Conservation (phyloP, 2,113 vertebrate genomes). For the Datnioides undecimradiatus region DNA sequence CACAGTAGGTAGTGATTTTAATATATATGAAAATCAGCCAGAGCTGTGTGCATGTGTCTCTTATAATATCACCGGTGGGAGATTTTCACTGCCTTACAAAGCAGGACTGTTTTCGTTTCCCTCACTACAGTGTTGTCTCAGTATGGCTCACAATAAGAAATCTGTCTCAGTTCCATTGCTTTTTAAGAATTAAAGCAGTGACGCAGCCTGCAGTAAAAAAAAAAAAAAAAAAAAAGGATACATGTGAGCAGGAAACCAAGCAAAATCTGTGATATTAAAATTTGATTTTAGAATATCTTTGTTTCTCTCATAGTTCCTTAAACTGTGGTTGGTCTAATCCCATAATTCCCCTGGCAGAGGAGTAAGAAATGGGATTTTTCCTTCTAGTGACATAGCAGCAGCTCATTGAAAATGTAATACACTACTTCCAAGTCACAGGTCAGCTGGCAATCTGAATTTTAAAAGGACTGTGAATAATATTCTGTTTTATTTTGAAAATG, state of each 20-base stretch:
- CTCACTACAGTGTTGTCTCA: conserved; percentile 45
- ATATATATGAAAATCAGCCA: conserved; percentile 99
- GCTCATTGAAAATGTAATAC: conserved; percentile 99
- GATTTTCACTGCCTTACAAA: conserved; percentile 72
- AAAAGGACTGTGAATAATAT: conserved; percentile 99
- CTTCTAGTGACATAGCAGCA: conserved; percentile 87
- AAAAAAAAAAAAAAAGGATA: conserved; percentile 8
- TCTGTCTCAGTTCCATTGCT: conserved; percentile 26
- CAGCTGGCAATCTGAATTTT: conserved; percentile 99
- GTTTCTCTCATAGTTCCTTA: conserved; percentile 58
- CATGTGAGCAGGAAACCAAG: conserved; percentile 37
- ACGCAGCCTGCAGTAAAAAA: conserved; percentile 1
- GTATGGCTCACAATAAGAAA: conserved; percentile 38
- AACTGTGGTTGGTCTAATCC: conserved; percentile 75
- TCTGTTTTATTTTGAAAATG: conserved; percentile 99
- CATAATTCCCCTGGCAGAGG: conserved; percentile 82
- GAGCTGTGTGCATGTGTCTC: conserved; percentile 89
- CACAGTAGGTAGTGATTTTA: conserved; percentile 91
- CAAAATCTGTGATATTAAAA: conserved; percentile 28
- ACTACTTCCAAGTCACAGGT: conserved; percentile 99
- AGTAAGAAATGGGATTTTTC: conserved; percentile 85
- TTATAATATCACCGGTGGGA: conserved; percentile 87
- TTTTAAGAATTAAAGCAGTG: conserved; percentile 39
- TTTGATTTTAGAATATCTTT: conserved; percentile 48
- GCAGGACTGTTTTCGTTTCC: conserved; percentile 53